A percentile compares a stretch with the other conserved stretches of the same genome.
Evolutionary conservation across 92 coral and sea anemone genomes (phyloP).

Genomic region (Isaurus tuberculatus): DNA sequence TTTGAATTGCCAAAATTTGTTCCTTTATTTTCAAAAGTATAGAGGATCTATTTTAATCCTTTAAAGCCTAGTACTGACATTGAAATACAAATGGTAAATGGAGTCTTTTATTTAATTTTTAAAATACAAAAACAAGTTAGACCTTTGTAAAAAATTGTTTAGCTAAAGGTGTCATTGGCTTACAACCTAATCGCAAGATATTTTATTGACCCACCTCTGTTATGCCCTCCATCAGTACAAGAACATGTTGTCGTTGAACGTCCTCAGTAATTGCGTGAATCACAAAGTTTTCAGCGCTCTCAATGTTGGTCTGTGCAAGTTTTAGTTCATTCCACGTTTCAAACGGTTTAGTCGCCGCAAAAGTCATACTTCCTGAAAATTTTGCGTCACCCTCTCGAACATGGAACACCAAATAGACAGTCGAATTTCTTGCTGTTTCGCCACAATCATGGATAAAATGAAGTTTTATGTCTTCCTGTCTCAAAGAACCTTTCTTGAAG

Average conservation of each 20-base stretch:
- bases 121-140: neutral
- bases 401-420: constrained; percentile 59
- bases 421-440: constrained; percentile 11
- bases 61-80: no score
- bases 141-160: neutral
- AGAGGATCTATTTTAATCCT: neutral
- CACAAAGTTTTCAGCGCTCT: neutral
- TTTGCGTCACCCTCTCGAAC: constrained; percentile 25
- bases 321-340: constrained; percentile 63
- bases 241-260: constrained; percentile 65
- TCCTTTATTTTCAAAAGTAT: neutral
- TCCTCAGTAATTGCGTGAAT: constrained; percentile 68
- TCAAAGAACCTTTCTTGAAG: constrained; percentile 47
- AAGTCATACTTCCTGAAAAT: constrained; percentile 57
- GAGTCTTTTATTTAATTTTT: neutral
- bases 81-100: no score
- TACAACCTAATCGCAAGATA: neutral
- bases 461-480: constrained; percentile 56
- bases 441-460: constrained; percentile 77
- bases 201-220: constrained; percentile 53
- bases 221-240: constrained; percentile 57
- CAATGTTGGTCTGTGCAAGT: constrained; percentile 20
- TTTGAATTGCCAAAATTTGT: neutral
- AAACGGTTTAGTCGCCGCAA: constrained; percentile 79
- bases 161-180: neutral